Conservation (phyloP, 1,140 invertebrate species). For the Rhopalosiphum maidis region DNA sequence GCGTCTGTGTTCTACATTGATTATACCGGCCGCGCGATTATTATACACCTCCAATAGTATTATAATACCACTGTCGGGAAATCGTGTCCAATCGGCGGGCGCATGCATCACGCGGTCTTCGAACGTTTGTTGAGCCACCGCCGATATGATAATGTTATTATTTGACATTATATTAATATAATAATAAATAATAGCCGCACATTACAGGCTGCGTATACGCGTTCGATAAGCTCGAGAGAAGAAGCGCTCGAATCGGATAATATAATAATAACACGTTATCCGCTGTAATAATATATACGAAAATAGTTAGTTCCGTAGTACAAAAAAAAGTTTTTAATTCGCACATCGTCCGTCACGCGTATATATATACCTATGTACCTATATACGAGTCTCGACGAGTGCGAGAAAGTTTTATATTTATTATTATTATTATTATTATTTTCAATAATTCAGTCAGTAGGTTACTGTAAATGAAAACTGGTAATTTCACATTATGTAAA, state of each 20-base stretch:
- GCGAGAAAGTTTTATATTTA: constrained; percentile 30
- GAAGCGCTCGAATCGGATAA: neutral
- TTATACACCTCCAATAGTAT: neutral
- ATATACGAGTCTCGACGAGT: neutral
- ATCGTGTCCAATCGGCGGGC: constrained; percentile 17
- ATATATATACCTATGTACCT: neutral
- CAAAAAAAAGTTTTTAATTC: constrained; percentile 15
- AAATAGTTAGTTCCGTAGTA: neutral
- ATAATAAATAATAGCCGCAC: neutral
- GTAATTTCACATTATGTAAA: constrained; percentile 38
- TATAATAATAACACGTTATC: neutral
- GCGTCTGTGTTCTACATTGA: neutral
- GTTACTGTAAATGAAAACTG: constrained; percentile 32
- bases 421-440: neutral
- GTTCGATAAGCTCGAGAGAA: neutral
- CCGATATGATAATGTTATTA: neutral
- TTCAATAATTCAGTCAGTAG: constrained; percentile 43
- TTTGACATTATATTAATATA: neutral
- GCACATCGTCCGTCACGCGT: constrained; percentile 7
- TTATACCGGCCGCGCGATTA: neutral
- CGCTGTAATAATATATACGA: neutral
- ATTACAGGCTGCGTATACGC: too few species aligned
- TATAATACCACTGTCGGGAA: constrained; percentile 3
- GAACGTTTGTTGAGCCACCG: neutral
- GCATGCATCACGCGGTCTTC: neutral